Evolutionary conservation across 2,113 vertebrate species (phyloP).

Genomic region (Desmodus rotundus): DNA sequence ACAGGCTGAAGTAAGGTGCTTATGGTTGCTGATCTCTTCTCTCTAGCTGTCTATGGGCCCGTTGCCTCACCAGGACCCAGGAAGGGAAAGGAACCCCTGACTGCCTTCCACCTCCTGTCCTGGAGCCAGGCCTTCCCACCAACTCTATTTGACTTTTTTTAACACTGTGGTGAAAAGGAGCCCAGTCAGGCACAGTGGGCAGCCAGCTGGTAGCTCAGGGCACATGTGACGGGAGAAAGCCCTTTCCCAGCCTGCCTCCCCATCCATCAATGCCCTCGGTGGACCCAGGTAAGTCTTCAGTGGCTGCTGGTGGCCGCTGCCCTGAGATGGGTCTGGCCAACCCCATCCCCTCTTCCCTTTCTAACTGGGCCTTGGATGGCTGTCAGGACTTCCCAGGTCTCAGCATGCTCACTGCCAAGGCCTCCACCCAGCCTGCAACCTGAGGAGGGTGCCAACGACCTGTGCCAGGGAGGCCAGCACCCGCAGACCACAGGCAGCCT

Average conservation of each 20-base stretch:
- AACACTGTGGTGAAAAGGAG: constrained; percentile 22
- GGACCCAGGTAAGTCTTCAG: constrained; percentile 25
- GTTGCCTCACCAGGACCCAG: not conserved
- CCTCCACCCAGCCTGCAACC: not conserved
- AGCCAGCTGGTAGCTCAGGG: not conserved
- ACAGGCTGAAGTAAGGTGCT: not conserved
- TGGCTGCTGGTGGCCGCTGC: not conserved
- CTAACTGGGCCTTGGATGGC: not conserved
- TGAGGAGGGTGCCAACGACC: not conserved
- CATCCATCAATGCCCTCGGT: not conserved
- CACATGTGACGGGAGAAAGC: not conserved
- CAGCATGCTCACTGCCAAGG: not conserved
- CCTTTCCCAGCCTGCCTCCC: not conserved
- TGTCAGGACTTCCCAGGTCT: not conserved
- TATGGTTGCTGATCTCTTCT: not conserved
- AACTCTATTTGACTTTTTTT: not conserved
- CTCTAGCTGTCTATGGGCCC: rapidly evolving
- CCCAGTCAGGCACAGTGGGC: not conserved
- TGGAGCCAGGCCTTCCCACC: constrained; percentile 6
- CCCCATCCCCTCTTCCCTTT: not conserved
- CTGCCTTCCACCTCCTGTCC: not conserved
- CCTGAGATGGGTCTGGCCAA: not conserved
- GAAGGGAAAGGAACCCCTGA: not conserved
- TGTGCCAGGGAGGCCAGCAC: not conserved
- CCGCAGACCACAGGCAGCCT: not conserved